Conservation (phyloP, 2,888 invertebrate species). For the Heliconius ismenius region DNA sequence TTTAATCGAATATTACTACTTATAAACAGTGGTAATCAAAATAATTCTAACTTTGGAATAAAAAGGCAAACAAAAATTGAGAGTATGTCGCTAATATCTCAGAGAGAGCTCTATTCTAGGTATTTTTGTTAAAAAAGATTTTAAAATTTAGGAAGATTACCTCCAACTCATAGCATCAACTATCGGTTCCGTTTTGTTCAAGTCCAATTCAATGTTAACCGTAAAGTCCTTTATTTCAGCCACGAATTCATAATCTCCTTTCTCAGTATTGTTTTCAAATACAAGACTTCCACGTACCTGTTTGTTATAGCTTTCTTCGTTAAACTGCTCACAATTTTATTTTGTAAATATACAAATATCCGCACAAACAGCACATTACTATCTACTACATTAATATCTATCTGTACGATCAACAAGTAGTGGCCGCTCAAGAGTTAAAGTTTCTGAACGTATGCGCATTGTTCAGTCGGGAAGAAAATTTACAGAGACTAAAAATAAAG, state of each 20-base stretch:
- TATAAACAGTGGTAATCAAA: not conserved
- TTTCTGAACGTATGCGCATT: too few species aligned
- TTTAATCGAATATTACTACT: too few species aligned
- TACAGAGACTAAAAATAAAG: too few species aligned
- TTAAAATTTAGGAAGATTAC: constrained; percentile 44
- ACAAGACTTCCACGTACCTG: constrained; percentile 48
- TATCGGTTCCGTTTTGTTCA: constrained; percentile 33
- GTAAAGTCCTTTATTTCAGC: constrained; percentile 57
- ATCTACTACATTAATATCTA: too few species aligned
- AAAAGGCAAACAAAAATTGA: not conserved
- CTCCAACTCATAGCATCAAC: constrained; percentile 54
- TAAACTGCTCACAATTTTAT: too few species aligned
- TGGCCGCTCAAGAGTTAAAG: too few species aligned
- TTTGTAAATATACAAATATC: too few species aligned
- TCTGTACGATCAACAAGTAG: too few species aligned
- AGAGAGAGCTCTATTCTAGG: not conserved
- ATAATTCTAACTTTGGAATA: not conserved
- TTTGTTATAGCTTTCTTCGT: not conserved
- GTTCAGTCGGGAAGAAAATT: too few species aligned
- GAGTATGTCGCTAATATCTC: not conserved
- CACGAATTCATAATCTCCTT: constrained; percentile 49
- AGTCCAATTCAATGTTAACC: constrained; percentile 49
- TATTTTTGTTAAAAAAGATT: constrained; percentile 8
- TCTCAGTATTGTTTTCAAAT: constrained; percentile 39
- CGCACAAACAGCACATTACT: too few species aligned